Percentiles rank a stretch among this genome's conserved stretches.
phyloP scores from a whole-genome alignment of 2,797 vertebrate genomes.

The Artibeus lituratus region DNA sequence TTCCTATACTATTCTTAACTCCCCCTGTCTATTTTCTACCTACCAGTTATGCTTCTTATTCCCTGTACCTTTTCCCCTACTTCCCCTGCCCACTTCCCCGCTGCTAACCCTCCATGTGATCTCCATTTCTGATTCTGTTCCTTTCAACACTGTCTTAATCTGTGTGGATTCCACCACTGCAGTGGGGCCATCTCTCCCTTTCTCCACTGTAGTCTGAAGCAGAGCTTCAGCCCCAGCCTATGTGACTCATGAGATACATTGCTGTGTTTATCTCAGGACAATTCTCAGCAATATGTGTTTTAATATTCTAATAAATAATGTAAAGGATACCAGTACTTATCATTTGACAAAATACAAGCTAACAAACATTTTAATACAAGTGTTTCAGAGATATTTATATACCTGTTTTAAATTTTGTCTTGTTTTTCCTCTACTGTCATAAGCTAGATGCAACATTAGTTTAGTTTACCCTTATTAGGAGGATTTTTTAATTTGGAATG shows the following conservation, averaged over 20 bases:
- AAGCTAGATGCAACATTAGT: not conserved
- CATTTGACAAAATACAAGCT: not conserved
- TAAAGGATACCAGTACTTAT: not conserved
- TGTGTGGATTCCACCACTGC: no score
- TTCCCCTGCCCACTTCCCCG: no score
- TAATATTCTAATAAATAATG: not conserved
- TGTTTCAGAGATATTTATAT: not conserved
- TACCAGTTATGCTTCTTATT: no score
- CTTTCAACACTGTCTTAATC: not conserved
- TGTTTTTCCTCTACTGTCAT: not conserved
- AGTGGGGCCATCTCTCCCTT: not conserved
- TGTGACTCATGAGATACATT: not conserved
- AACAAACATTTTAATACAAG: not conserved
- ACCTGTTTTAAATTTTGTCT: not conserved
- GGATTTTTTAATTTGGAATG: slow-evolving; percentile 13
- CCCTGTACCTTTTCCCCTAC: no score
- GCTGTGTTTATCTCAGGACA: not conserved
- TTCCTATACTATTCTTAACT: no score
- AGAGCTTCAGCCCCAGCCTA: not conserved
- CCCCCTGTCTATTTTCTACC: no score
- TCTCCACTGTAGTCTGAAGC: not conserved
- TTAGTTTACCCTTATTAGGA: not conserved
- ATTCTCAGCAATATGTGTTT: not conserved
- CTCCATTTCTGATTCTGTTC: not conserved
- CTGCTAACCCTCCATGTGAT: no score